Base-by-base conservation (phyloP, 1,140 invertebrate genomes). In the Drosophila obscura region DNA sequence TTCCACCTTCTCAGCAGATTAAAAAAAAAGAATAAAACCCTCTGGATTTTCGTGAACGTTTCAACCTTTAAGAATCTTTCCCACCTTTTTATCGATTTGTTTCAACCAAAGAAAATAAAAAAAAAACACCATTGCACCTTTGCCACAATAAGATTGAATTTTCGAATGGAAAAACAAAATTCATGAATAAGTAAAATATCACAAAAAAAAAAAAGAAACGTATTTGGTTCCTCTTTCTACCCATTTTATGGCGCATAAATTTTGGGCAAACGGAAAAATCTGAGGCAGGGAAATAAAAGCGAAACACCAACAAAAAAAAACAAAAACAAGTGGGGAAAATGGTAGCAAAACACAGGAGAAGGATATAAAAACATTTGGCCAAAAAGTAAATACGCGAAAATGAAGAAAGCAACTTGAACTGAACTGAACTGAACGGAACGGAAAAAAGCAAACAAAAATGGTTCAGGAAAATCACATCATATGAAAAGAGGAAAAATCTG, bases 191-290 rank as follows among this genome's bases (percentile, higher is more conserved):
- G 49, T 84, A 77, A 84, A 84, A 65, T 56, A 84, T 31, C 49
- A 44, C 44, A 73, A 68, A 53, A 45, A 19, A 22, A 58, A 68
- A 73, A 68, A 53, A 45, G 19, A 53, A 39, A 24, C 16, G 46
- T 60, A 61, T 43, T 9, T 43, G 16, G 28, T 56, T 69, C 71
- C 68, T 69, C 61, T 77, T 75, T 51, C 56, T 56, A 44, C 41
- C 26, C 39, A 44, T 72, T 82, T 87, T 82, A 87, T 85, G 58
- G 71, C 63, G 74, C 82, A 85, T 85, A 85, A 82, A 85, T 85
- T 84, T 77, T 39, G 66, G 41, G 39, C 71, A 78, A 82, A 72
- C 53, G 68, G 35, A 39, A 62, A 85, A 85, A 88, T 88, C 82
- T 82, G 78, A 73, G 69, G 71, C 74, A 68, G 46, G 49, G 65